Evolutionary conservation across 1,140 invertebrate genomes (phyloP).

Genomic region (Contarinia nasturtii): DNA sequence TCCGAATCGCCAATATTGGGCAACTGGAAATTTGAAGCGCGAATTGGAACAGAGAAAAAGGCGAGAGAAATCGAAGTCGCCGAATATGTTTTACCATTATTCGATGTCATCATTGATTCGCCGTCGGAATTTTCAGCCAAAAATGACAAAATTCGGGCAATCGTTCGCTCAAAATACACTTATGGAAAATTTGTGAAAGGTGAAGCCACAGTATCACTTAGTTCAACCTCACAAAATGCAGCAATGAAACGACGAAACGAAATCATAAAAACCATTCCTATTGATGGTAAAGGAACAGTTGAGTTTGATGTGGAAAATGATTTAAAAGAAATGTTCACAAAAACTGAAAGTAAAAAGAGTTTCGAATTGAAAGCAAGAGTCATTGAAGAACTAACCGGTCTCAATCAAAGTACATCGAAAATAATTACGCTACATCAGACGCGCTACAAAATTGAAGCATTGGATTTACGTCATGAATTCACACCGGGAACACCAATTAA

Average conservation of each 20-base stretch:
- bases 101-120: conserved; percentile 65
- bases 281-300: conserved; percentile 49
- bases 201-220: conserved; percentile 43
- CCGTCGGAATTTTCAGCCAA: conserved; percentile 64
- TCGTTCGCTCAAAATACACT: conserved; percentile 49
- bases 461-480: conserved; percentile 65
- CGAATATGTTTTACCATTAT: conserved; percentile 86
- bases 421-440: conserved; percentile 57
- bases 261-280: conserved; percentile 39
- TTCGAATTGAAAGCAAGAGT: conserved; percentile 52
- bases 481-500: conserved; percentile 72
- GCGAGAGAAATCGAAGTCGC: conserved; percentile 28
- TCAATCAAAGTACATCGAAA: conserved; percentile 55
- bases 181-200: conserved; percentile 62
- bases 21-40: conserved; percentile 52
- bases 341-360: conserved; percentile 29
- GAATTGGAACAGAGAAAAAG: conserved; percentile 11
- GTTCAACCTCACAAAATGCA: conserved; percentile 25
- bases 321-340: conserved; percentile 32
- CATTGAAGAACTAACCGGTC: conserved; percentile 50
- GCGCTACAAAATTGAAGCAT: conserved; percentile 63
- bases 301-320: conserved; percentile 47
- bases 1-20: conserved; percentile 75
- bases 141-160: conserved; percentile 53
- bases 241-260: background rate